Evolutionary conservation across 2,888 invertebrate species (phyloP), one percentile per base, ranked within the genome.

Genomic region (Xylophagus ater): DNA sequence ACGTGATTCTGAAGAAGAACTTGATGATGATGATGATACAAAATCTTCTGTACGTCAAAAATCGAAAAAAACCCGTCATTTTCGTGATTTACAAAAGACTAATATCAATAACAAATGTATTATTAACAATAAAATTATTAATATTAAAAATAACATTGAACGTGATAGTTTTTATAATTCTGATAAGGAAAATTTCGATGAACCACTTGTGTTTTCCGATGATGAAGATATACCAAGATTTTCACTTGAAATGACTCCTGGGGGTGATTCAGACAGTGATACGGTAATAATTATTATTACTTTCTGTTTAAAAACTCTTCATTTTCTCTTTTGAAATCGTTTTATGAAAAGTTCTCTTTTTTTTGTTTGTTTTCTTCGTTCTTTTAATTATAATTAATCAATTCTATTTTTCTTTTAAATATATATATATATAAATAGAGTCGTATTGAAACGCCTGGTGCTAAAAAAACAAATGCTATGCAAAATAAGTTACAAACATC

Each of bases 141-240:
- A 37, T 12, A 7, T n/a, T 18, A 45, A n/a, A n/a, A n/a, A n/a
- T n/a, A n/a, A n/a, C n/a, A n/a, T n/a, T n/a, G n/a, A 69, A 42
- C 68, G 69, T 46, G 70, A 74, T 51, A 74, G 74, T 57, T 75
- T 74, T 57, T 71, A 73, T 55, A 71, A 70, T 40, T 69, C 71
- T 42, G 74, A 75, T 51, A 74, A 73, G 54, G 75, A 76, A 51
- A 69, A 70, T 35, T 60, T 53, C 36, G 74, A 74, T 49, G 74
- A 74, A 47, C 63, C 66, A 37, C 55, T 74, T 44, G 71, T 70
- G 47, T 76, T 76, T 59, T 76, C 75, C 40, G 75, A 73, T 48
- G 74, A 74, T 53, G 72, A 72, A 41, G 72, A 71, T 49, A 67
- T 69, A 51, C 60, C 62, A 48, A 57, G 60, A 44, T 62, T 60